Base-by-base conservation (phyloP, 2,113 vertebrate species). In the Ochotona princeps region DNA sequence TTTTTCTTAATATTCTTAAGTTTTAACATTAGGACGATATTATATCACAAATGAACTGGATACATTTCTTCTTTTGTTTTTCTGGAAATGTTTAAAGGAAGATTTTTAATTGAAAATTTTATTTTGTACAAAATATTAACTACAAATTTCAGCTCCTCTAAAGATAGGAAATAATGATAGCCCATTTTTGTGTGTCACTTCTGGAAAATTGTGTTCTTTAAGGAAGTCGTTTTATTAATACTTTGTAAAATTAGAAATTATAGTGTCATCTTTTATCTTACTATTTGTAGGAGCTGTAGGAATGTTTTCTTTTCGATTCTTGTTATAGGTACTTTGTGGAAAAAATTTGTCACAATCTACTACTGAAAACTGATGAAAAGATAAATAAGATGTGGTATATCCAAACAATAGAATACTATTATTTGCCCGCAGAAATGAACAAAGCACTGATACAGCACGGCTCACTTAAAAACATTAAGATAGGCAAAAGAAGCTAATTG, bases 191-290 rank as follows among this genome's bases (percentile, higher is more conserved):
- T 74, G 21, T 82, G n/a, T 89, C n/a, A 32, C 12, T 87, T 80
- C 78, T 93, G 57, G 47, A 6, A 94, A 87, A 38, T 21, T 54
- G 15, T 83, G 20, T 47, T 89, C 1, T 26, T 79, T 84, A 5
- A 91, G 44, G 25, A 95, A 51, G 20, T 28, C 84, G 32, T 89
- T 81, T 90, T 73, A 78, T 61, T 82, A 91, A 78, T 79, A 87
- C 87, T 51, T 72, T 81, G n/a, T 80, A 67, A 87, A 94, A 87
- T 90, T 83, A 75, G 57, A 84, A 30, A 63, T 92, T 92, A 35
- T 28, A 74, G 51, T 82, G 51, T 54, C 72, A 26, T 80, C n/a
- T 90, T 85, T 75, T 81, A 51, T 38, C 32, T 80, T 89, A 35
- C 44, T 82, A 21, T 81, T 92, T 75, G 18, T 66, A 82, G 78